Percentiles rank a stretch among this genome's conserved stretches.
These are phyloP conservation scores for Drosophila mimica DNA, from an alignment of 2,888 invertebrate species.

Conservation along the genomic window DNA sequence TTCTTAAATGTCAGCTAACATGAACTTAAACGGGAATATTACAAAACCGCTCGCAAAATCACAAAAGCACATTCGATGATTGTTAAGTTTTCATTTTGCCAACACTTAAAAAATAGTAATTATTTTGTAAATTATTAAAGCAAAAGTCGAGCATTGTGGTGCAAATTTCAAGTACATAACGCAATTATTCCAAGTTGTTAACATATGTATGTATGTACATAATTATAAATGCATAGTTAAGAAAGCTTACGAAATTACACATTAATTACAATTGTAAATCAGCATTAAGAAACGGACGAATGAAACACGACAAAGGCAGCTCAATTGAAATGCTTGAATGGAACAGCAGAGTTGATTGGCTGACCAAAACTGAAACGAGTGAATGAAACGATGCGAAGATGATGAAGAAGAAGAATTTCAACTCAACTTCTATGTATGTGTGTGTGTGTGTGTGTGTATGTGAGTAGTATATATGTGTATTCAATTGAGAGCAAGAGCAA, in stretches of 20 bases:
- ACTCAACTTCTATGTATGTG: constrained; percentile 7
- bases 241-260: constrained; percentile 11
- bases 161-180: constrained; percentile 33
- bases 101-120: neutral
- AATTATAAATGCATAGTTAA: constrained; percentile 19
- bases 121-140: constrained; percentile 26
- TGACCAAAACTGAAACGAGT: neutral
- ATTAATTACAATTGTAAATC: constrained; percentile 23
- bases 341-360: constrained; percentile 3
- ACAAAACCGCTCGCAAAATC: neutral
- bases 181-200: constrained; percentile 53
- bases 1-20: neutral
- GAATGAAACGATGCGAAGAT: constrained; percentile 3
- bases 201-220: constrained; percentile 31
- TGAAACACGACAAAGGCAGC: constrained; percentile 37
- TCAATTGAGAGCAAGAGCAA: constrained; percentile 56
- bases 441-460: neutral
- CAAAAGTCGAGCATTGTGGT: constrained; percentile 46
- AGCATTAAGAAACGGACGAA: constrained; percentile 43
- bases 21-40: neutral
- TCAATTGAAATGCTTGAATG: constrained; percentile 21
- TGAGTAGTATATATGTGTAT: constrained; percentile 15
- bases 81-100: neutral
- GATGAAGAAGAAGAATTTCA: constrained; percentile 9
- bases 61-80: neutral